Base-by-base conservation (phyloP, 2,888 invertebrate species). In the Acanthococcus lagerstroemiae region DNA sequence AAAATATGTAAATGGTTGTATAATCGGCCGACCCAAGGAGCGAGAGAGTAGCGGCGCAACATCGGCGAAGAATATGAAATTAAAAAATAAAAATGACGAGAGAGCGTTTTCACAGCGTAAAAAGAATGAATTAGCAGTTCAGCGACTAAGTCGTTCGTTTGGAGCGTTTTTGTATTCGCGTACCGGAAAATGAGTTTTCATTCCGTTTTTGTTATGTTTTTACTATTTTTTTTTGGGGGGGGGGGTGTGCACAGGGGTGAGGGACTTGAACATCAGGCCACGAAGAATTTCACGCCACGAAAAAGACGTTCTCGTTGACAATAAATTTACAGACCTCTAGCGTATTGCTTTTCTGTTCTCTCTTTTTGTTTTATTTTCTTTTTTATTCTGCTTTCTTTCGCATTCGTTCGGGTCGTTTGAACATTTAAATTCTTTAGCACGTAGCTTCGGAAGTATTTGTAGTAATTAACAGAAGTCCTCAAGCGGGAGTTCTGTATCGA, bases 131-230 rank as follows among this genome's bases (percentile, higher is more conserved):
- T n/a, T n/a, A n/a, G n/a, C n/a, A n/a, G n/a, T n/a, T n/a, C n/a
- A n/a, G n/a, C n/a, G n/a, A n/a, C n/a, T n/a, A n/a, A n/a, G n/a
- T n/a, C n/a, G n/a, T n/a, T n/a, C n/a, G n/a, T n/a, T n/a, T n/a
- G n/a, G n/a, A n/a, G n/a, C n/a, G n/a, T n/a, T n/a, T n/a, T n/a
- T n/a, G n/a, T 46, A 46, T 58, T 17, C 58, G 48, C 58, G 48
- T 17, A 58, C 58, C 58, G 58, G 58, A 58, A 58, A 58, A 58
- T 58, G 58, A 58, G 58, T 48, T 58, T 58, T 58, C 58, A 17
- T 45, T 45, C 15, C 46, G 19, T 45, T 45, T 45, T 15, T 37
- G 15, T 45, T 19, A 37, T 37, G 7, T 37, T 37, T 37, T 37
- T 37, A 9, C 15, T 9, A 37, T 9, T 37, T 37, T 37, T 37